Percentiles rank a stretch among this genome's conserved stretches.
Conservation (phyloP, 2,797 vertebrate genomes). For the Coendou prehensilis region DNA sequence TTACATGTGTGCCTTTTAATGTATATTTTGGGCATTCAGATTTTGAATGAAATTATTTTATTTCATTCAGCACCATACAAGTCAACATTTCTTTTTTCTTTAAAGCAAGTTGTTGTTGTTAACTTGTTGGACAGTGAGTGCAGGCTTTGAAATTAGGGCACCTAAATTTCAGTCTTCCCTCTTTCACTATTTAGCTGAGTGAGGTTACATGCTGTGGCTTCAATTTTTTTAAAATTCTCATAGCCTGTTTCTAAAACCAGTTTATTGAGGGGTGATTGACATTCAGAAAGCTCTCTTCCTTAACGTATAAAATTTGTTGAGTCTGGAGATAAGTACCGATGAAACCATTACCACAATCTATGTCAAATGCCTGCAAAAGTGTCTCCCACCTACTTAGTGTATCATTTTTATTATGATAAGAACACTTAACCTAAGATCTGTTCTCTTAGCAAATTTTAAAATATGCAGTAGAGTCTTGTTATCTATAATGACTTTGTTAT, state of each 20-base stretch:
- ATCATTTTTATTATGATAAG: neutral
- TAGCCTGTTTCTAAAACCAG: neutral
- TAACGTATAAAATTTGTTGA: neutral
- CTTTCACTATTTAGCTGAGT: neutral
- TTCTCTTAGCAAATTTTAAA: neutral
- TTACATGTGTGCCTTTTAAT: neutral
- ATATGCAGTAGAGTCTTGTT: neutral
- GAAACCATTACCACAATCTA: neutral
- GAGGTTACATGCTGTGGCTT: neutral
- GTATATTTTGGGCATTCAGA: neutral
- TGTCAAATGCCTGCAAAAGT: no score
- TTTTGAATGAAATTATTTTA: slow-evolving; percentile 28
- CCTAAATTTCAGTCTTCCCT: neutral
- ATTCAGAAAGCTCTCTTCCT: neutral
- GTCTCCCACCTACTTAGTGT: neutral
- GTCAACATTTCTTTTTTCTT: neutral
- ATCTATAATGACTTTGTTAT: neutral
- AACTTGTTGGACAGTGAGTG: neutral
- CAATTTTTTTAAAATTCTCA: slow-evolving; percentile 20
- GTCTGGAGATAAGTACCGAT: neutral
- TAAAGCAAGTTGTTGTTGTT: neutral
- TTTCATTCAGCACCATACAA: neutral
- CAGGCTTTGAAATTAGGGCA: neutral
- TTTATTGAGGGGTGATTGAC: neutral
- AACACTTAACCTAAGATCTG: neutral